A percentile compares a stretch with the other conserved stretches of the same genome.
Evolutionary conservation across 2,113 vertebrate genomes (phyloP).

Genomic region (Donacobius atricapilla): DNA sequence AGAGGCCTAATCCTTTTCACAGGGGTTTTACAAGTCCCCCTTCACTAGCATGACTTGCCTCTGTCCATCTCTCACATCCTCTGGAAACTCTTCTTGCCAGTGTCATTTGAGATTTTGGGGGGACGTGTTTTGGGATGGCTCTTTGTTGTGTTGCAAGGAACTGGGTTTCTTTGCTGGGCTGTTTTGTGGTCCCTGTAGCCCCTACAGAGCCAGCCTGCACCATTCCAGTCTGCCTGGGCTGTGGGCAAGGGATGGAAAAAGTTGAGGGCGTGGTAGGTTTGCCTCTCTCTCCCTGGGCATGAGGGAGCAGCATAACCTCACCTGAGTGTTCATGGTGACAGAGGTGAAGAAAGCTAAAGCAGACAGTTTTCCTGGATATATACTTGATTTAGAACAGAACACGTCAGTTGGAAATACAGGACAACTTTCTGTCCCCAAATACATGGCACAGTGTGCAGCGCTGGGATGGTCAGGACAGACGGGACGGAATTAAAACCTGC

Average conservation of each 20-base stretch:
- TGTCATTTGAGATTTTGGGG: not conserved
- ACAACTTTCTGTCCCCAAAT: not conserved
- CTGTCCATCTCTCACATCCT: not conserved
- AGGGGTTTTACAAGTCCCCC: not conserved
- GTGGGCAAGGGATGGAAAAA: not conserved
- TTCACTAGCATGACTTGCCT: not conserved
- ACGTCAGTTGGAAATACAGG: not conserved
- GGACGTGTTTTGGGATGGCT: not conserved
- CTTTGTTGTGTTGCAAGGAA: not conserved
- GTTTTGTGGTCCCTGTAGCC: not conserved
- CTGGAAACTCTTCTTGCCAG: not conserved
- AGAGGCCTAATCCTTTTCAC: not conserved
- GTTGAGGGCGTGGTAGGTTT: not conserved
- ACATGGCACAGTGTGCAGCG: accelerated
- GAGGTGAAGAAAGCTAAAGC: not conserved
- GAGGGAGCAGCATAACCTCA: not conserved
- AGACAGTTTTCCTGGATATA: not conserved
- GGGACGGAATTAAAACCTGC: accelerated
- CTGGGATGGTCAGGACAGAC: not conserved
- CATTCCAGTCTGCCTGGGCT: accelerated
- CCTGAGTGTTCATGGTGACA: not conserved
- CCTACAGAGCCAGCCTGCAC: not conserved
- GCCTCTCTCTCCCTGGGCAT: not conserved
- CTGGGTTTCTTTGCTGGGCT: not conserved
- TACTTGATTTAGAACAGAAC: not conserved